These are phyloP conservation scores for rat (Rattus norvegicus) DNA, from an alignment of 2,113 vertebrate genomes.

Conservation along the genomic window GRCr8 NC_086028.1:67782501-67783000, in stretches of 20 bases:
- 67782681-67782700: neutral
- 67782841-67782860: neutral
- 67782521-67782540: neutral
- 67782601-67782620: fast-evolving
- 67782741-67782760: neutral
- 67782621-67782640: neutral
- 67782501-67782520: neutral
- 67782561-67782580: neutral
- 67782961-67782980: neutral
- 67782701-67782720: neutral
- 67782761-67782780: neutral
- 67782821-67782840: neutral
- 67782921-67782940: neutral
- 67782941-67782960: neutral
- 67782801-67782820: neutral
- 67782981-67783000: neutral
- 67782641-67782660: neutral
- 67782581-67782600: neutral
- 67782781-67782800: neutral
- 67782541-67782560: too few relatives aligned
- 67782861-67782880: neutral
- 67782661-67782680: neutral
- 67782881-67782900: neutral
- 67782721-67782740: neutral
- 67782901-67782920: neutral